A percentile compares a stretch with the other conserved stretches of the same genome.
Conservation (phyloP, 2,113 vertebrate species). For the Tiliqua scincoides region DNA sequence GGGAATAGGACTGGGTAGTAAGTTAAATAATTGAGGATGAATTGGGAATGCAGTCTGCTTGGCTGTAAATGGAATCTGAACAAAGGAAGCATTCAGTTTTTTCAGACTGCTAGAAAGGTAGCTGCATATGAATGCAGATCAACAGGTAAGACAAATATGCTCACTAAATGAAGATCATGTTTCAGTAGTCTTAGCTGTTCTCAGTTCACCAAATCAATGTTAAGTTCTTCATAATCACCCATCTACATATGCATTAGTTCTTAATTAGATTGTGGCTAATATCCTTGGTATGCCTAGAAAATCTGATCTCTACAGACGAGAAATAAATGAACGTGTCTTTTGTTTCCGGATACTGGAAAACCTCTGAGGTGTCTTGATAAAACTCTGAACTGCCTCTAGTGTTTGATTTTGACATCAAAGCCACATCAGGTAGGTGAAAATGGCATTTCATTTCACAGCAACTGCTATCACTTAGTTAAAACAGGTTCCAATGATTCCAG, state of each 20-base stretch:
- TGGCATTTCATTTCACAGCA: conserved; percentile 37
- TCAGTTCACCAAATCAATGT: neutral
- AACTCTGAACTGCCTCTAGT: neutral
- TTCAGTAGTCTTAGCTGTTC: neutral
- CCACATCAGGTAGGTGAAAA: conserved; percentile 9
- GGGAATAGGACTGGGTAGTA: no score
- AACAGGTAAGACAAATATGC: neutral
- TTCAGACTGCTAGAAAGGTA: neutral
- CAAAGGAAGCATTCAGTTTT: conserved; percentile 6
- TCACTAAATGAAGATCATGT: neutral
- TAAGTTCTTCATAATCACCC: conserved; percentile 19
- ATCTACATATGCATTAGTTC: neutral
- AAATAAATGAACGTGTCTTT: conserved; percentile 34
- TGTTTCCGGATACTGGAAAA: neutral
- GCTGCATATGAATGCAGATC: neutral
- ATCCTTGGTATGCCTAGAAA: neutral
- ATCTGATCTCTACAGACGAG: conserved; percentile 4
- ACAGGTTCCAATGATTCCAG: neutral
- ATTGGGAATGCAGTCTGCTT: neutral
- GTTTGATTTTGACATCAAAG: conserved; percentile 24
- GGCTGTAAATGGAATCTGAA: neutral
- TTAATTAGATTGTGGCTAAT: conserved; percentile 15
- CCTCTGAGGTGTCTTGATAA: conserved; percentile 18
- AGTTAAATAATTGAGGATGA: conserved; percentile 32
- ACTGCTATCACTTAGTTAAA: neutral